Evolutionary conservation across 2,797 vertebrate species (phyloP).

Genomic region (Bradypus variegatus): DNA sequence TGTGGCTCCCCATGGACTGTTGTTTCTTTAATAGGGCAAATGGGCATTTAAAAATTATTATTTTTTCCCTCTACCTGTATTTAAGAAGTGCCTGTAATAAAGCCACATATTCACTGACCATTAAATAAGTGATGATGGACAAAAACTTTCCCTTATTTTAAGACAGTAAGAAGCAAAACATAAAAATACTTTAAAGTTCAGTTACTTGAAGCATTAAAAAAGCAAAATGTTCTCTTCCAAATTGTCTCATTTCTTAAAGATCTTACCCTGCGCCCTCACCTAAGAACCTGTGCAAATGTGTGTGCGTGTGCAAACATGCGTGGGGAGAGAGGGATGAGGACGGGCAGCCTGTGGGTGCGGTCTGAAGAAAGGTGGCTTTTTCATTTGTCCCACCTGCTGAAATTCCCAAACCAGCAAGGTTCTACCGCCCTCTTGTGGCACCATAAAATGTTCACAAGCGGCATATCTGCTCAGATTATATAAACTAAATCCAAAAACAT

Average conservation of each 20-base stretch:
- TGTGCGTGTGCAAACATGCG: too few relatives aligned
- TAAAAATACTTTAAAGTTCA: slow-evolving; percentile 23
- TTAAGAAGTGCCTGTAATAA: slow-evolving; percentile 8
- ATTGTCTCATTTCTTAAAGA: not conserved
- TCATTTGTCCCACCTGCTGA: not conserved
- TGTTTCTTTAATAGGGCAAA: not conserved
- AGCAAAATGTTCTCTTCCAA: too few relatives aligned
- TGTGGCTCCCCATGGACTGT: not conserved
- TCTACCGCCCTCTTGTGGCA: slow-evolving; percentile 46
- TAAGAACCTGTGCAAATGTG: not conserved
- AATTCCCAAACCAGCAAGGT: not conserved
- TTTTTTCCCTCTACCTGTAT: not conserved
- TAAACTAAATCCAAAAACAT: not conserved
- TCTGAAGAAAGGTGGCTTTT: not conserved
- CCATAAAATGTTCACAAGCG: not conserved
- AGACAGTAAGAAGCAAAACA: not conserved
- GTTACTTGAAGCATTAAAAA: not conserved
- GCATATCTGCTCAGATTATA: not conserved
- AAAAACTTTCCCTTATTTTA: slow-evolving; percentile 12
- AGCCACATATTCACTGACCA: slow-evolving; percentile 3
- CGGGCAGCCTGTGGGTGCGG: not conserved
- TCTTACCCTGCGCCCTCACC: not conserved
- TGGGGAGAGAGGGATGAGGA: accelerated
- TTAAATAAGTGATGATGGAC: not conserved
- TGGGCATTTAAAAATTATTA: too few relatives aligned